These are phyloP conservation scores for Ostrea edulis DNA, from an alignment of 1,140 invertebrate genomes.

Conservation along the genomic window DNA sequence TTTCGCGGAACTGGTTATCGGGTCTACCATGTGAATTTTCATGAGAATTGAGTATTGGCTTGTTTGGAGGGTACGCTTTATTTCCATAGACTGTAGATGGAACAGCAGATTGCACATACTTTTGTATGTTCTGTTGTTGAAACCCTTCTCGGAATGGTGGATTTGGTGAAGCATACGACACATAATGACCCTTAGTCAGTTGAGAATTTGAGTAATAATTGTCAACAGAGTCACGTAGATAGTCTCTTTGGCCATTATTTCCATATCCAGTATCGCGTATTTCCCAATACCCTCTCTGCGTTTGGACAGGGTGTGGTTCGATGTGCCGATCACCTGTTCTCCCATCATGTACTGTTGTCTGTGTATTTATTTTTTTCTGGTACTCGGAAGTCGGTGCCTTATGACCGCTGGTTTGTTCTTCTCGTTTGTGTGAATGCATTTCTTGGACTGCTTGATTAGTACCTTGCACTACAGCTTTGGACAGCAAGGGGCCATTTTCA, in stretches of 20 bases:
- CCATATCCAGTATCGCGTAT: background rate
- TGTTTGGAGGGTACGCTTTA: background rate
- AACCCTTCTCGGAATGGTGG: background rate
- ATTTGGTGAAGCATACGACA: background rate
- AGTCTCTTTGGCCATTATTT: background rate
- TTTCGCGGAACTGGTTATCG: background rate
- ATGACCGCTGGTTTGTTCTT: too few species aligned
- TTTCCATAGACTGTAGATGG: background rate
- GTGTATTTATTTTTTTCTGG: background rate
- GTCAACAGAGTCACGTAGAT: background rate
- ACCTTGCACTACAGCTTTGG: slow-evolving; percentile 57
- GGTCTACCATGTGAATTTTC: background rate
- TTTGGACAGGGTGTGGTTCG: background rate
- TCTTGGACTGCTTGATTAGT: background rate
- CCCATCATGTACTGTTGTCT: background rate
- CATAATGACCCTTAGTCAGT: background rate
- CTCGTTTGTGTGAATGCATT: background rate
- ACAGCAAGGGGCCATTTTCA: slow-evolving; percentile 50
- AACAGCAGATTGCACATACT: background rate
- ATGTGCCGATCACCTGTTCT: background rate
- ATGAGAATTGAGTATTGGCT: background rate
- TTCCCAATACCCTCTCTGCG: background rate
- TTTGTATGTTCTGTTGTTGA: background rate
- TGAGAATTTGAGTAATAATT: background rate
- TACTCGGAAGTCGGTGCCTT: background rate